Evolutionary conservation across 2,888 invertebrate species (phyloP).

Genomic region (Proisotoma minuta): DNA sequence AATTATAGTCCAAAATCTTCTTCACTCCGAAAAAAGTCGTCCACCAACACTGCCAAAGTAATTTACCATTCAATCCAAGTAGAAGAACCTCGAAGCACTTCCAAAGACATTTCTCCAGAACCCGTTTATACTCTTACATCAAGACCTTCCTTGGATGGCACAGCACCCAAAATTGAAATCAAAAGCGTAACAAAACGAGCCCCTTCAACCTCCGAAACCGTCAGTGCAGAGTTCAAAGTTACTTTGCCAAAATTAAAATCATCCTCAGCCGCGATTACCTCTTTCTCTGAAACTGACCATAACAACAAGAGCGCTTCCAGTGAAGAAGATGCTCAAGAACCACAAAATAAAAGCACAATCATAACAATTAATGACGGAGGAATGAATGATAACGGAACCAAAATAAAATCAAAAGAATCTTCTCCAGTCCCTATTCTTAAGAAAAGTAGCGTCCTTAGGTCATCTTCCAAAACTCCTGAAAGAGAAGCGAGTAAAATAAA

Average conservation of each 20-base stretch:
- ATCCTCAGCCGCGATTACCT: constrained; percentile 6
- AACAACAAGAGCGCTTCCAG: constrained; percentile 20
- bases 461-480: neutral
- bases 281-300: constrained; percentile 15
- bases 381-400: neutral
- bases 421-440: neutral
- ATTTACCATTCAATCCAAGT: constrained; percentile 34
- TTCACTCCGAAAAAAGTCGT: neutral
- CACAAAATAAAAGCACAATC: neutral
- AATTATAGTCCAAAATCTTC: constrained; percentile 25
- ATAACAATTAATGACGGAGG: neutral
- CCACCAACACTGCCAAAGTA: constrained; percentile 22
- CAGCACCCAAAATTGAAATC: constrained; percentile 7
- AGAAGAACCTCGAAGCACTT: constrained; percentile 6
- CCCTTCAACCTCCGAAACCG: constrained; percentile 8
- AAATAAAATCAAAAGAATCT: neutral
- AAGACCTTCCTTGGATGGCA: constrained; percentile 11
- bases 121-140: constrained; percentile 28
- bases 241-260: constrained; percentile 28
- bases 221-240: constrained; percentile 36
- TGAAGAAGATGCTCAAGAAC: constrained; percentile 25
- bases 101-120: constrained; percentile 30
- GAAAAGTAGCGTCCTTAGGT: neutral
- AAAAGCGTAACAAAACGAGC: neutral
- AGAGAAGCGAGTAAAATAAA: neutral